These are phyloP conservation scores for Pinna nobilis DNA, from an alignment of 1,140 invertebrate genomes.

Conservation along the genomic window DNA sequence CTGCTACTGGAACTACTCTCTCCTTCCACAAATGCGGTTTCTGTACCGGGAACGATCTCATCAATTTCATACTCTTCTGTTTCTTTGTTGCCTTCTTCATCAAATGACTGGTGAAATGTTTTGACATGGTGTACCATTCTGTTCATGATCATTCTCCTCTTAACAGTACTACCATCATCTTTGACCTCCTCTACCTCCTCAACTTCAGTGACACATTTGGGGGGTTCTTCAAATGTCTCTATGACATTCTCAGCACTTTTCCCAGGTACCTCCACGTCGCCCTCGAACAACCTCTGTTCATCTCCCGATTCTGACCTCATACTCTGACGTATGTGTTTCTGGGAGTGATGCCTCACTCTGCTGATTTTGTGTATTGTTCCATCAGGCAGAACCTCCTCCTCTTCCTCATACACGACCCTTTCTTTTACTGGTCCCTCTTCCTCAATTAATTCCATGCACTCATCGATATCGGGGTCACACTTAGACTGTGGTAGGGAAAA, in stretches of 20 bases:
- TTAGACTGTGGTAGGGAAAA: conserved; percentile 13
- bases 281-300: conserved; percentile 51
- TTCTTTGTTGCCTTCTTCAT: conserved; percentile 48
- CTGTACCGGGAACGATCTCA: conserved; percentile 67
- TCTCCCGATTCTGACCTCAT: conserved; percentile 56
- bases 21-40: conserved; percentile 56
- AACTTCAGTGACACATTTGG: conserved; percentile 61
- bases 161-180: conserved; percentile 69
- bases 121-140: conserved; percentile 62
- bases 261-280: conserved; percentile 55
- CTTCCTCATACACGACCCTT: conserved; percentile 56
- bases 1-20: conserved; percentile 28
- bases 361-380: conserved; percentile 64
- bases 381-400: conserved; percentile 66
- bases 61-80: conserved; percentile 64
- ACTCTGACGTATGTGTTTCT: conserved; percentile 56
- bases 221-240: conserved; percentile 68
- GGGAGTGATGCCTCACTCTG: conserved; percentile 53
- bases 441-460: conserved; percentile 47
- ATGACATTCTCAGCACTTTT: conserved; percentile 52
- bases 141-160: conserved; percentile 57
- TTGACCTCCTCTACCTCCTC: conserved; percentile 67
- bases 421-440: conserved; percentile 53
- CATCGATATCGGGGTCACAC: conserved; percentile 32
- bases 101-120: conserved; percentile 62